Percentiles rank a stretch among this genome's conserved stretches.
Conservation (phyloP, 2,113 vertebrate genomes). For the Malurus cyaneus region DNA sequence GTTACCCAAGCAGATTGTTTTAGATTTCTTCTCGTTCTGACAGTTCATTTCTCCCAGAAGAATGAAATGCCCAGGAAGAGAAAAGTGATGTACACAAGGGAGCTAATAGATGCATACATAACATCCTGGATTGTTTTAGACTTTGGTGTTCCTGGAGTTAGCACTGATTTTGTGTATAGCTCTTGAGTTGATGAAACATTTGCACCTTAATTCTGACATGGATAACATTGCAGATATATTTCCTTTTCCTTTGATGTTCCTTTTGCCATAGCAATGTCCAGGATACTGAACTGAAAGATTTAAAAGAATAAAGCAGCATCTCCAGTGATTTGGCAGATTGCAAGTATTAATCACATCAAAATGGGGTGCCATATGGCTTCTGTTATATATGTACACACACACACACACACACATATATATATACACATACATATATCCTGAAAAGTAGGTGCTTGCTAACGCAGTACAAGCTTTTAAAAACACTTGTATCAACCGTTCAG, state of each 20-base stretch:
- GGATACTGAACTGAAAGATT: not conserved
- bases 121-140: not conserved
- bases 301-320: not conserved
- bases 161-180: not conserved
- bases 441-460: not conserved
- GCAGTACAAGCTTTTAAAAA: not conserved
- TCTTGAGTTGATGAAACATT: not conserved
- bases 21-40: not conserved
- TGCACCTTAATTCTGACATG: not conserved
- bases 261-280: not conserved
- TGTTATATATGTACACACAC: not conserved
- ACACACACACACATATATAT: too few species aligned
- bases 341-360: not conserved
- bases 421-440: not conserved
- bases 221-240: not conserved
- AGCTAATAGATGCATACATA: not conserved
- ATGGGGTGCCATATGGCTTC: not conserved
- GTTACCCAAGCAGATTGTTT: not conserved
- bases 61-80: not conserved
- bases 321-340: not conserved
- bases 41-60: not conserved
- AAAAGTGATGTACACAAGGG: not conserved
- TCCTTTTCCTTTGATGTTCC: not conserved
- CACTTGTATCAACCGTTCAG: not conserved
- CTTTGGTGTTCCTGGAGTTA: not conserved